Base-by-base conservation (phyloP, 2,888 invertebrate genomes). In the Bhutanitis thaidina region DNA sequence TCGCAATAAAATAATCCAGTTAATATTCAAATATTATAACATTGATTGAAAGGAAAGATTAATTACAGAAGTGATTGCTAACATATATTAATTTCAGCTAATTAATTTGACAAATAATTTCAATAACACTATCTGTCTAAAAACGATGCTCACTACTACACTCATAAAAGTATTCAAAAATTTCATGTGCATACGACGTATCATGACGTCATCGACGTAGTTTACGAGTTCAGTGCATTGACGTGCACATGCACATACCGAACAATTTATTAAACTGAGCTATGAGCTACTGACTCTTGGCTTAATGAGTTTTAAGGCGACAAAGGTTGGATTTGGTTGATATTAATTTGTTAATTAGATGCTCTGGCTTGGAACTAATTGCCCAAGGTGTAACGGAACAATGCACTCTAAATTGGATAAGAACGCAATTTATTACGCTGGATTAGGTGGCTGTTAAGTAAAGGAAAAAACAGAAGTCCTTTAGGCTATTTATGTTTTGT, bases 301-400 rank as follows among this genome's bases (percentile, higher is more conserved):
- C 7, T 4, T 15, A 12, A 38, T 9, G 13, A 37, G 15, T 14
- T 29, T 15, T 9, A 41, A 0, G 14, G n/a, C 14, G 15, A 4
- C 7, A 29, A 14, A 9, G 16, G 12, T 12, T 38, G 15, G 30
- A 32, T 39, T 14, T 20, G 14, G 13, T n/a, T 15, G 16, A 38
- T 45, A 36, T 30, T 44, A 51, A 41, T 40, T 46, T 36, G 41
- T 30, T 51, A 51, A 52, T 45, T 45, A 36, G 36, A 50, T 16
- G 50, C 50, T 40, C 16, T 50, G 34, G 39, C 32, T 39, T 39
- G 50, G 50, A 50, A 50, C 44, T 34, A 50, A 50, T 50, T 50
- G 37, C 30, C 15, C 7, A 8, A 44, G 15, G 15, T 43, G 43
- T 43, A 30, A 49, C 37, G 14, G 36, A 49, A 49, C 43, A 43